Evolutionary conservation across 2,888 invertebrate genomes (phyloP).

Genomic region (Drosophila setosimentum): DNA sequence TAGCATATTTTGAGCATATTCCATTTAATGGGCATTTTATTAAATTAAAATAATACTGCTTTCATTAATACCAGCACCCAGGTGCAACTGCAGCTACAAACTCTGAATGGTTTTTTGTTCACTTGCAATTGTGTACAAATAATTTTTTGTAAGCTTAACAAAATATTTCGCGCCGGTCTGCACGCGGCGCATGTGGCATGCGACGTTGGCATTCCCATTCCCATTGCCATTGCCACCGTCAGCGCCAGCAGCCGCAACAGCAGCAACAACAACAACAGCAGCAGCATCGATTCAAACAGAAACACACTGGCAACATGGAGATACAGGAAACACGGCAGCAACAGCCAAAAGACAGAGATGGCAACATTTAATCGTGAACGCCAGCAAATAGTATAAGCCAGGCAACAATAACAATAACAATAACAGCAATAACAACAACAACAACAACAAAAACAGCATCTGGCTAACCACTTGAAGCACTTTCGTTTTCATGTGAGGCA

Average conservation of each 20-base stretch:
- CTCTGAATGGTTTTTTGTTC: slow-evolving; percentile 18
- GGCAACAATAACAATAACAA: slow-evolving; percentile 24
- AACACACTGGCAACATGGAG: slow-evolving; percentile 58
- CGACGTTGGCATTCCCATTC: slow-evolving; percentile 53
- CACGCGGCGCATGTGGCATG: slow-evolving; percentile 66
- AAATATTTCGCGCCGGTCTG: slow-evolving; percentile 67
- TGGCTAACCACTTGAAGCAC: slow-evolving; percentile 77
- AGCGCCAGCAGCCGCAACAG: slow-evolving; percentile 27
- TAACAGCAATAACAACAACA: slow-evolving; percentile 16
- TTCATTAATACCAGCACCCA: not conserved
- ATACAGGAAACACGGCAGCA: slow-evolving; percentile 73
- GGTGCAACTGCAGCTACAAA: slow-evolving; percentile 19
- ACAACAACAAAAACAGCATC: slow-evolving; percentile 46
- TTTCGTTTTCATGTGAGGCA: slow-evolving; percentile 83
- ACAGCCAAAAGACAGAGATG: slow-evolving; percentile 41
- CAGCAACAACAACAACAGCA: slow-evolving; percentile 33
- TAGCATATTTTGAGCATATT: not conserved
- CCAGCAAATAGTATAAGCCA: slow-evolving; percentile 48
- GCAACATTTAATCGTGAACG: slow-evolving; percentile 62
- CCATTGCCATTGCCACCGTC: slow-evolving; percentile 40
- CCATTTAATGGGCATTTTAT: not conserved
- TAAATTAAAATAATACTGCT: not conserved
- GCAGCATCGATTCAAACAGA: slow-evolving; percentile 49
- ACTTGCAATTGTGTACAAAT: slow-evolving; percentile 46
- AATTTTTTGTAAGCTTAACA: slow-evolving; percentile 60